Conservation (phyloP, 2,888 invertebrate genomes). For the Ramazzottius varieornatus region DNA sequence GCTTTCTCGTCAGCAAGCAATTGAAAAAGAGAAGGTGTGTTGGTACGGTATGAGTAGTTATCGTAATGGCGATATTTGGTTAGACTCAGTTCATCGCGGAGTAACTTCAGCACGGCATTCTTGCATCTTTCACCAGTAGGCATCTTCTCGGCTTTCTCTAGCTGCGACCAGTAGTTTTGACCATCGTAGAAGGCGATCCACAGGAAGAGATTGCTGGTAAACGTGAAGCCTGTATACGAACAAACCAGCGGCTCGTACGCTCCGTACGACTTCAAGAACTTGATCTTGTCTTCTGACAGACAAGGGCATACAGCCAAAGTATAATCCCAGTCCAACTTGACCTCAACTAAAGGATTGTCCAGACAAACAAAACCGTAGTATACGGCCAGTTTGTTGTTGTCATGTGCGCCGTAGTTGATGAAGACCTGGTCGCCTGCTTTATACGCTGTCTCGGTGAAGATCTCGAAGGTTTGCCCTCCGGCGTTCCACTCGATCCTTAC, state of each 20-base stretch:
- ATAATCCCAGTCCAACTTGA: not conserved
- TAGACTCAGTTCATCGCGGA: too few relatives aligned
- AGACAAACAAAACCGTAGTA: not conserved
- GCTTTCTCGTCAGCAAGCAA: too few relatives aligned
- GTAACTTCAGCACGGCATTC: too few relatives aligned
- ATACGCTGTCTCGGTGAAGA: not conserved
- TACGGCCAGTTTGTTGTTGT: not conserved
- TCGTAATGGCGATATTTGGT: too few relatives aligned
- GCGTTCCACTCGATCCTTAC: not conserved
- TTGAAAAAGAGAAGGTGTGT: too few relatives aligned
- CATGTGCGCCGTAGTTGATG: not conserved
- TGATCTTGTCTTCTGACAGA: not conserved
- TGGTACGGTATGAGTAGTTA: too few relatives aligned
- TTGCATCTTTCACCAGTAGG: too few relatives aligned
- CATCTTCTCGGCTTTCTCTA: too few relatives aligned
- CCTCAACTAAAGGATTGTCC: not conserved
- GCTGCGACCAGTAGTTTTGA: too few relatives aligned
- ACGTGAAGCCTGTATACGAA: not conserved
- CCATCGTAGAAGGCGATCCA: too few relatives aligned
- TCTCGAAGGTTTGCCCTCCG: not conserved
- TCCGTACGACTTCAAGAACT: not conserved
- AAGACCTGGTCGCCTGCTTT: not conserved
- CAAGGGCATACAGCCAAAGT: too few relatives aligned
- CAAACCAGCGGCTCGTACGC: not conserved
- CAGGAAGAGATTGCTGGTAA: not conserved